Base-by-base conservation (phyloP, 2,888 invertebrate genomes). In the Gonocerus acuteangulatus region DNA sequence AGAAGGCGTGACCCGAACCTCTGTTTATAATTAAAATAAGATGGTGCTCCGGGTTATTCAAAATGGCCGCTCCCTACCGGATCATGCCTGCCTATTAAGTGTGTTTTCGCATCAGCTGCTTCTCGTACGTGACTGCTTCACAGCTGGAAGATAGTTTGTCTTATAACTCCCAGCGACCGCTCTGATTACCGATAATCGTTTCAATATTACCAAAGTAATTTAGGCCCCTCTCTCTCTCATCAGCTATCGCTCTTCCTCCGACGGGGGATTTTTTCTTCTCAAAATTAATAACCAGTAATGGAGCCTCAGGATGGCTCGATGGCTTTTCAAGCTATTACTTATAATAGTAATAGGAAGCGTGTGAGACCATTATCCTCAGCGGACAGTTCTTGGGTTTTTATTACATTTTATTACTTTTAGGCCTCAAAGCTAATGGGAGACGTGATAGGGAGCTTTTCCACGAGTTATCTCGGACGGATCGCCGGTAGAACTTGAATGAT, bases 111-210 rank as follows among this genome's bases (percentile, higher is more conserved):
- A 18, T 21, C 21, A 34, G 32, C 36, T 36, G 51, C 51, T 19
- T 51, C 51, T 16, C 19, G 27, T 39, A 42, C 54, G 39, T 54
- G 54, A 54, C 39, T 54, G 9, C 27, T 27, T 27, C 4, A 6
- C 27, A 27, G 27, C 42, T 54, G 19, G 21, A 19, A 21, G 39
- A 42, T 21, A 21, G 36, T 36, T 42, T 32, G 32, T 51, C 32
- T 15, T 45, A 54, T 52, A 34, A 27, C 45, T 51, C 36, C 44
- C 36, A 34, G 21, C 18, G 56, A 65, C 27, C 27, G 27, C 27
- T 9, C 64, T 65, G 64, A 65, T 65, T 65, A 65, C 64, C 62
- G 64, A 65, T 65, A 65, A 65, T 65, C 64, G 64, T 62, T 65
- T 65, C 62, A 62, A 62, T 65, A 65, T 65, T 62, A 65, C 64